Evolutionary conservation across 1,140 invertebrate genomes (phyloP).

Genomic region (Pantala flavescens): DNA sequence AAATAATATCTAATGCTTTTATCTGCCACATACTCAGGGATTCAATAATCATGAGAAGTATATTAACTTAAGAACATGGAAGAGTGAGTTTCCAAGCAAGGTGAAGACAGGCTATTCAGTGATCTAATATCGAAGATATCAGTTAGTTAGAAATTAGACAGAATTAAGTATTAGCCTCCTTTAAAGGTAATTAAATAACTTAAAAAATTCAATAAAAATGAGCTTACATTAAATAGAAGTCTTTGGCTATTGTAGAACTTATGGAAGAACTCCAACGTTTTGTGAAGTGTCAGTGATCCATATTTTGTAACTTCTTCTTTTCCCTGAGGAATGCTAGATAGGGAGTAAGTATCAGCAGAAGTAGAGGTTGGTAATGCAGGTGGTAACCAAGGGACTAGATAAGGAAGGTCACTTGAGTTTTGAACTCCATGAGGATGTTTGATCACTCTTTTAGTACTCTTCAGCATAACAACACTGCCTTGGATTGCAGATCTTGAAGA

Average conservation of each 20-base stretch:
- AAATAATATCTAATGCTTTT: too few species aligned
- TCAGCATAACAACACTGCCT: conserved; percentile 37
- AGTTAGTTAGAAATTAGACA: too few species aligned
- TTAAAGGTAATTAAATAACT: too few species aligned
- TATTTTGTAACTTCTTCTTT: background rate
- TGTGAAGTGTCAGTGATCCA: background rate
- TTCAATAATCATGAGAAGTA: too few species aligned
- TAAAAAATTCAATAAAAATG: background rate
- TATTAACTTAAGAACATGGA: too few species aligned
- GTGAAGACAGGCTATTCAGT: too few species aligned
- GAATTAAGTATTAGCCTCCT: too few species aligned
- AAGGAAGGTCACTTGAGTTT: conserved; percentile 35
- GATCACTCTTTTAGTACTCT: conserved; percentile 39
- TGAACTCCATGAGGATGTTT: conserved; percentile 36
- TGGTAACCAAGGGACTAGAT: conserved; percentile 37
- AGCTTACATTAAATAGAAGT: background rate
- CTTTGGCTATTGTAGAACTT: conserved; percentile 4
- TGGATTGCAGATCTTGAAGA: conserved; percentile 28
- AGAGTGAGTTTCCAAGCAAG: too few species aligned
- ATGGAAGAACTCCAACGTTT: conserved; percentile 12
- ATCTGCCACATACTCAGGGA: too few species aligned
- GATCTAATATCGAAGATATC: too few species aligned
- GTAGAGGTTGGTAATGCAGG: background rate
- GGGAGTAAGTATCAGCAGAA: background rate
- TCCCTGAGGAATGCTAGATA: background rate